Evolutionary conservation across 2,888 invertebrate genomes (phyloP), one percentile per base, ranked within the genome.

Genomic region (Apamea monoglypha): DNA sequence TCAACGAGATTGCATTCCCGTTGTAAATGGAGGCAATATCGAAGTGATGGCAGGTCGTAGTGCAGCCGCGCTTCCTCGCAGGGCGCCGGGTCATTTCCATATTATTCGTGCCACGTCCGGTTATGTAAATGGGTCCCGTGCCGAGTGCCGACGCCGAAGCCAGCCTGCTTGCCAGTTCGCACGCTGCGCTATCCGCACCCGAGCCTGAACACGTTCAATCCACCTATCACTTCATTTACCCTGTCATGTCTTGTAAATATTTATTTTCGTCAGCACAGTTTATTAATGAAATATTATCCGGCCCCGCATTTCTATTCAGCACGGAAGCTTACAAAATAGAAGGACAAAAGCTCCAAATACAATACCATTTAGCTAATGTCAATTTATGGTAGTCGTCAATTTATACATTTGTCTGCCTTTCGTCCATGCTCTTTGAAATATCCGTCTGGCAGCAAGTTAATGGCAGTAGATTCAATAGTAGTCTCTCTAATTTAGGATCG

Each of bases 101-200:
- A 94, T 96, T 96, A 96, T 96, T 96, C 96, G 92, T 92, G 91
- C 92, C 96, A 96, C 96, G 96, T 96, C 95, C 95, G 93, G 93
- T 93, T 94, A 96, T 96, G 96, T 94, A 95, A 96, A 96, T 96
- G 90, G 88, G 88, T 76, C 88, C 83, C 89, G 91, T 88, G 91
- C 91, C 91, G 90, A 92, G 89, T 86, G 86, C 87, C 86, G 83
- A 77, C 86, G 88, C 86, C 85, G 82, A 78, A 81, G 83, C 85
- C 83, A 85, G 81, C 83, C 81, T 80, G 85, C 79, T 76, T 80
- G 84, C 83, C 83, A 82, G 87, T 88, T 90, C 91, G 87, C 88
- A 89, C 90, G 85, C 86, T 83, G 85, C 83, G 81, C 85, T 88
- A 90, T 89, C 90, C 89, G 87, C 90, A 90, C 85, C 91, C 86